Evolutionary conservation across 1,140 invertebrate genomes (phyloP).

Genomic region (Cataglyphis hispanica): DNA sequence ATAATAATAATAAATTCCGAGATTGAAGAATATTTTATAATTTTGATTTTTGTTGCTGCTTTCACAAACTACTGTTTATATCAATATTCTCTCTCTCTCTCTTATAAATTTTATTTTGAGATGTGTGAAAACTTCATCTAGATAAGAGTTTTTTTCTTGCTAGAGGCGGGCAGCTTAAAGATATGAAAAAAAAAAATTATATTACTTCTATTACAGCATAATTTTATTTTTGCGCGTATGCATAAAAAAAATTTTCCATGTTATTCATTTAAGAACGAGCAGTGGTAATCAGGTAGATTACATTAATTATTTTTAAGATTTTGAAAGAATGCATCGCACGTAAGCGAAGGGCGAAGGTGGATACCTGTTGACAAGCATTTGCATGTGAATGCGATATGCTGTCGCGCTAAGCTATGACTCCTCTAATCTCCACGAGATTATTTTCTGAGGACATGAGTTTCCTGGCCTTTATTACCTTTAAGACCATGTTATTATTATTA

Average conservation of each 20-base stretch:
- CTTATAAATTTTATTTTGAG: not conserved
- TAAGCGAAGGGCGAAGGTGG: conserved; percentile 63
- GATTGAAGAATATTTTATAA: not conserved
- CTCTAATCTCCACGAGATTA: conserved; percentile 76
- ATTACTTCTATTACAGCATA: too few relatives aligned
- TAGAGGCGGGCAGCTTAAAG: not conserved
- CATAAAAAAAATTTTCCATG: not conserved
- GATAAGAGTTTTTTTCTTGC: not conserved
- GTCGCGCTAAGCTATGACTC: conserved; percentile 70
- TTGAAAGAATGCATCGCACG: conserved; percentile 61
- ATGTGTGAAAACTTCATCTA: not conserved
- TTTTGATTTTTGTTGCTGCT: conserved; percentile 1
- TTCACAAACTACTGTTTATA: conserved; percentile 11
- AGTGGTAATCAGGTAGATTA: not conserved
- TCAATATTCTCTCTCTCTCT: not conserved
- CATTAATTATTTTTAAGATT: conserved; percentile 39
- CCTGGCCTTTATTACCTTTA: conserved; percentile 69
- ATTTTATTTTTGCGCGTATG: not conserved
- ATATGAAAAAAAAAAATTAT: conserved; percentile 11
- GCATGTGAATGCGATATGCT: conserved; percentile 78
- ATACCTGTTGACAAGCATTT: conserved; percentile 81
- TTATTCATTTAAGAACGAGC: not conserved
- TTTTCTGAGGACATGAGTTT: conserved; percentile 75
- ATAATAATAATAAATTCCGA: not conserved
- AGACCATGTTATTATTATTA: conserved; percentile 54